Conservation (phyloP, 2,113 vertebrate genomes). For the Lasiurus borealis region DNA sequence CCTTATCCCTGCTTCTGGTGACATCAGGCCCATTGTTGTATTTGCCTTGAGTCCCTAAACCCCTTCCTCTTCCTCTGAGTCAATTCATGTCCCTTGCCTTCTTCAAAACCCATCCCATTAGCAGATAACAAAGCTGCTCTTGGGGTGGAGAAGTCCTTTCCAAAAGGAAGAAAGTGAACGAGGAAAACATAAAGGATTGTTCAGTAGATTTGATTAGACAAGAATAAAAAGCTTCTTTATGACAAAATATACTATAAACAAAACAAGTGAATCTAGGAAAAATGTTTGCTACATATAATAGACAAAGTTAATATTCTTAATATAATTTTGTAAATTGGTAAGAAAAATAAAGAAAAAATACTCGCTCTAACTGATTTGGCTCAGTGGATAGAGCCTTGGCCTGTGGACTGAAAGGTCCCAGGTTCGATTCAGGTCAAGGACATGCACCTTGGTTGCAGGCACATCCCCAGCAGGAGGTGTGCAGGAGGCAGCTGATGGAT, state of each 20-base stretch:
- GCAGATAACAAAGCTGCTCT: not conserved
- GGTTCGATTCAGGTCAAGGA: too few species aligned
- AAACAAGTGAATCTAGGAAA: constrained; percentile 20
- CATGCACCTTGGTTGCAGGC: too few species aligned
- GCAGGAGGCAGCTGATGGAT: too few species aligned
- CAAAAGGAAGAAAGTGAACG: constrained; percentile 23
- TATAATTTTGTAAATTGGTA: constrained; percentile 59
- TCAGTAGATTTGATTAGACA: not conserved
- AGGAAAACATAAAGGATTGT: not conserved
- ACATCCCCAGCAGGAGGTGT: too few species aligned
- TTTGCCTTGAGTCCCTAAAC: not conserved
- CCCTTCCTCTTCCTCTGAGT: constrained; percentile 3
- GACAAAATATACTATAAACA: not conserved
- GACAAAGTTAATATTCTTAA: constrained; percentile 50
- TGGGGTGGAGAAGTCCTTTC: not conserved
- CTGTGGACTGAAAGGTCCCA: too few species aligned
- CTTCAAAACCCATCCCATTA: constrained; percentile 46
- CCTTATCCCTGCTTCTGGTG: not conserved
- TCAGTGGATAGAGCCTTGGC: too few species aligned
- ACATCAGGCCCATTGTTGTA: not conserved
- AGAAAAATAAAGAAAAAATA: constrained; percentile 22
- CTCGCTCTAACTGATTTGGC: too few species aligned
- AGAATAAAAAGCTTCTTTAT: constrained; percentile 43
- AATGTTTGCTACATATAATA: not conserved
- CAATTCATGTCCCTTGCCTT: not conserved